These are phyloP conservation scores for Pasiphila rectangulata DNA, from an alignment of 2,888 invertebrate species.

Conservation along the genomic window DNA sequence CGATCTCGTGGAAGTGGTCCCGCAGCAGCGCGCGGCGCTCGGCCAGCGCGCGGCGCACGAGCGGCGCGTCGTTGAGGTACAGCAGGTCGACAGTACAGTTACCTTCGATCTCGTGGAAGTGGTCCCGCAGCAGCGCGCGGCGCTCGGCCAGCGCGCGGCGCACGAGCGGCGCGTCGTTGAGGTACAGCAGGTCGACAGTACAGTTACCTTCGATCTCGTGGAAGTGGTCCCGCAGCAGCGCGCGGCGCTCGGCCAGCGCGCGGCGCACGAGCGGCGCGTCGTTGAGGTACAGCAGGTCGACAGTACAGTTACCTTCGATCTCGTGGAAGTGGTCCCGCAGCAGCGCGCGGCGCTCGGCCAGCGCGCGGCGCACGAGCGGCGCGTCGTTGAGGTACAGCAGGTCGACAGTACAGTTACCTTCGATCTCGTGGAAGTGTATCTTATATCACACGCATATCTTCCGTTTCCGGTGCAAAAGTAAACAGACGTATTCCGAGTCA, in stretches of 20 bases:
- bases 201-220: neutral
- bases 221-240: constrained; percentile 86
- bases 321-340: too few relatives aligned
- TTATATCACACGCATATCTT: too few relatives aligned
- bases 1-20: constrained; percentile 79
- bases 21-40: constrained; percentile 87
- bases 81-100: constrained; percentile 87
- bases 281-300: constrained; percentile 96
- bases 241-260: constrained; percentile 88
- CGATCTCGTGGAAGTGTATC: constrained; percentile 78
- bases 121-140: neutral
- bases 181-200: neutral
- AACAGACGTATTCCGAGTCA: too few relatives aligned
- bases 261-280: constrained; percentile 90
- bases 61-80: constrained; percentile 92
- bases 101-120: too few relatives aligned
- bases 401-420: neutral
- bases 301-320: neutral
- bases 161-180: neutral
- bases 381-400: neutral
- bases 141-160: neutral
- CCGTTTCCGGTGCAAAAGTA: too few relatives aligned
- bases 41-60: constrained; percentile 89
- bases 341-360: neutral
- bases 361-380: neutral